Evolutionary conservation across 1,140 invertebrate species (phyloP).

Genomic region (Phthorimaea operculella): DNA sequence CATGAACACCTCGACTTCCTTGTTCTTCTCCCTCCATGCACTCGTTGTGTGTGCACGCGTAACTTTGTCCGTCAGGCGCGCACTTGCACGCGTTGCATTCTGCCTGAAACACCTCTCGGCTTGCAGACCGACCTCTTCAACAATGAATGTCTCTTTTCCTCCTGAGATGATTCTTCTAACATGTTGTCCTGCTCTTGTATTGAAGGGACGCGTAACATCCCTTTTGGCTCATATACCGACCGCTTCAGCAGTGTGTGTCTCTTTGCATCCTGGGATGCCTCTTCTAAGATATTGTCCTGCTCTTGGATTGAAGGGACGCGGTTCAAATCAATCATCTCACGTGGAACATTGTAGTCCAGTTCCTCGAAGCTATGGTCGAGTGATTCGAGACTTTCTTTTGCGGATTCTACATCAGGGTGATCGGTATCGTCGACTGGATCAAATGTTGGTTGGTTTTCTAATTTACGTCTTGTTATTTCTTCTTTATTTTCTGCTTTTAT

Average conservation of each 20-base stretch:
- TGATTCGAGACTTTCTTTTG: neutral
- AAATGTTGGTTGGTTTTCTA: too few relatives aligned
- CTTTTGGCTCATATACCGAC: slow-evolving; percentile 36
- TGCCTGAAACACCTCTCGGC: slow-evolving; percentile 35
- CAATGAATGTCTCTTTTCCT: slow-evolving; percentile 5
- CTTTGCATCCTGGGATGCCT: neutral
- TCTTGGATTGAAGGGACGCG: neutral
- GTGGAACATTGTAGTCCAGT: neutral
- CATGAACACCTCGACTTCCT: slow-evolving; percentile 53
- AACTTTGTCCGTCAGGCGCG: slow-evolving; percentile 35
- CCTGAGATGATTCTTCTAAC: slow-evolving; percentile 1
- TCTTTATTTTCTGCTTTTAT: too few relatives aligned
- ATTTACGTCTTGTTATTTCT: too few relatives aligned
- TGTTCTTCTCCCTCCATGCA: slow-evolving; percentile 40
- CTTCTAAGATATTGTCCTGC: slow-evolving; percentile 6
- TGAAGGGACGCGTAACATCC: slow-evolving; percentile 20
- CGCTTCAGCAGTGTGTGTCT: slow-evolving; percentile 13
- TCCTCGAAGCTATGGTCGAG: neutral
- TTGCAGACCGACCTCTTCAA: slow-evolving; percentile 31
- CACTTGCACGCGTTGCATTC: slow-evolving; percentile 58
- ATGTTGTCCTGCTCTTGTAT: neutral
- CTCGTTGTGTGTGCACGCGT: slow-evolving; percentile 43
- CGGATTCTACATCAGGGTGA: too few relatives aligned
- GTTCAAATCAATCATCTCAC: neutral
- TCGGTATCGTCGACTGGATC: too few relatives aligned